Base-by-base conservation (phyloP, 1,140 invertebrate genomes). In the Drosophila insularis region DNA sequence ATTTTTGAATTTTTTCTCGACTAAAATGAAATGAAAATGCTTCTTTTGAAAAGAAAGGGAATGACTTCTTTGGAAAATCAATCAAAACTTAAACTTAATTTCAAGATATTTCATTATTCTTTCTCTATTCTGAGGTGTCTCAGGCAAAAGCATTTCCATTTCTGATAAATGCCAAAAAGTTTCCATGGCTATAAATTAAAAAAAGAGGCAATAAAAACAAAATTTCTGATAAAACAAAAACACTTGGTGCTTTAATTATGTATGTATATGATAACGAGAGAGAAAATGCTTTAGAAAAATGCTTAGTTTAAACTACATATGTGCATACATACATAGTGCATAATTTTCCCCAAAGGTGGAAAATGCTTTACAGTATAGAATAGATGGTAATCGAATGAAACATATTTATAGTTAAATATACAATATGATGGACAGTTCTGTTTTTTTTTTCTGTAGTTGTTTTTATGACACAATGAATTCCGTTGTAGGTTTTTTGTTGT, bases 381-480 rank as follows among this genome's bases (percentile, higher is more conserved):
- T 35, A 35, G 8, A 46, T 19, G 43, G 71, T 74, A 69, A 69
- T 54, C 14, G 63, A 21, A 31, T 68, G 64, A 62, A 65, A 59
- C n/a, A 61, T 56, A 17, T 56, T 56, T 27, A 75, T 19, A 50
- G 43, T 50, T 27, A 11, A 19, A 8, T 50, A 50, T 21, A 50
- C 10, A 50, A 50, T 50, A 21, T 21, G 43, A 69, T 67, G 60
- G 61, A 79, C 73, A 62, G 27, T 46, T 61, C 43, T 71, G 62
- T 10, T 32, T 64, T 70, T 87, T 65, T 46, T 17, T 27, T 8
- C 19, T 37, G 27, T 46, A 2, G 14, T 19, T 76, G 75, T 80
- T 35, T 68, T 70, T 89, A 89, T 89, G 84, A 89, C 84, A 89
- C 84, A 82, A 89, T 89, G 84, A 89, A 89, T 89, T 89, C 84